Base-by-base conservation (phyloP, 2,888 invertebrate genomes). In the Caenorhabditis sulstoni region DNA sequence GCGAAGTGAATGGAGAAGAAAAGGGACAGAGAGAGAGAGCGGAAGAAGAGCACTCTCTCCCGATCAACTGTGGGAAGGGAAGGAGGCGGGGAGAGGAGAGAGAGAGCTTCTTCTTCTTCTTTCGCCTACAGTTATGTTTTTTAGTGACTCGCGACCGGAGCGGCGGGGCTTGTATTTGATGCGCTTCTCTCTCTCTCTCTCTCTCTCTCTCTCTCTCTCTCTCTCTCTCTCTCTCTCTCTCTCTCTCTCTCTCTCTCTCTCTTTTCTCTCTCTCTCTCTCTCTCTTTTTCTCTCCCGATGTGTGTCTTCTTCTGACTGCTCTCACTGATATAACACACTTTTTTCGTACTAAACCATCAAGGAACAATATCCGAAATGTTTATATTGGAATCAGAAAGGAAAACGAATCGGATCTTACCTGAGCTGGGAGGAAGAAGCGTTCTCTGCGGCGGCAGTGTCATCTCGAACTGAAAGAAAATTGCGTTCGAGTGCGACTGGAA, bases 51-150 rank as follows among this genome's bases (percentile, higher is more conserved):
- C 59, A 61, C 50, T 59, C 44, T 39, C 7, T 29, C 53, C 39
- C 57, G 58, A 64, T 71, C 61, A 71, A 71, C 55, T 71, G 70
- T 55, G 55, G 52, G 57, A 59, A 59, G 41, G 59, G 44, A 59
- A 41, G 68, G 23, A 55, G 35, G 49, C 53, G 7, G 11, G 55
- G 20, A 44, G 20, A 50, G 41, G 22, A 49, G 37, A 55, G 50
- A 37, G 23, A 49, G 35, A 70, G 53, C 16, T 49, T 23, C 49
- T 45, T 55, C 62, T 53, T 57, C 71, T 64, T 61, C 47, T 59
- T 52, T 50, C 49, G 65, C 55, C 70, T 55, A 62, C 62, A 71
- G 62, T 71, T 71, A 71, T 71, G 71, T 74, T 74, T 73, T 65
- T 74, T 59, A 74, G 68, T 76, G 58, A 76, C 62, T 68, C 61